Evolutionary conservation across 2,113 vertebrate species (phyloP).

Genomic region (Xiphophorus hellerii): DNA sequence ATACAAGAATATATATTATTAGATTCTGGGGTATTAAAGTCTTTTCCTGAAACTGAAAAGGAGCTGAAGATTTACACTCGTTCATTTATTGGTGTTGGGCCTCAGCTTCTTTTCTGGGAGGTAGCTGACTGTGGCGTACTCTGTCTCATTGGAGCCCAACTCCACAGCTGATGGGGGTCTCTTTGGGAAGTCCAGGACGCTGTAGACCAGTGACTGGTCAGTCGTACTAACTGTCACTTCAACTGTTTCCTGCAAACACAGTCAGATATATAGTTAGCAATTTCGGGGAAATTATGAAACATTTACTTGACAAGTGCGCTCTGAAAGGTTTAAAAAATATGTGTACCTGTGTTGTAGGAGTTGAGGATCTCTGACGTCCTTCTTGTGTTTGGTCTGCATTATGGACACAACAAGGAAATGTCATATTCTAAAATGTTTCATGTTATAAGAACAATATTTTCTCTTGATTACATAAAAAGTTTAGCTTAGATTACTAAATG

Average conservation of each 20-base stretch:
- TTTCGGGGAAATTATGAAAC: neutral
- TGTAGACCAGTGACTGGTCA: conserved; percentile 47
- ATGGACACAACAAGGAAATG: conserved; percentile 2
- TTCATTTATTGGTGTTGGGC: neutral
- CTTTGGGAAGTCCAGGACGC: conserved; percentile 67
- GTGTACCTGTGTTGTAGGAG: conserved; percentile 46
- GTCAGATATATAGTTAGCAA: neutral
- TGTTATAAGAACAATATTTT: neutral
- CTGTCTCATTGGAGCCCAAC: conserved; percentile 18
- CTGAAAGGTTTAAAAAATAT: neutral
- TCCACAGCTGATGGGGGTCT: conserved; percentile 22
- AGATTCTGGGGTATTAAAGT: neutral
- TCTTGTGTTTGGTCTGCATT: conserved; percentile 31
- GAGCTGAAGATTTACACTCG: neutral
- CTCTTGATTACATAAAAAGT: neutral
- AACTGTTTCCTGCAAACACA: conserved; percentile 38
- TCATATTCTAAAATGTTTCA: neutral
- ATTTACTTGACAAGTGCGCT: neutral
- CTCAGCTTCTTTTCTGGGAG: conserved; percentile 10
- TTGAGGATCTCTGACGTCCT: conserved; percentile 8
- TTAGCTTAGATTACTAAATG: too few species aligned
- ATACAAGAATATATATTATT: neutral
- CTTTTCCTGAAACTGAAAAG: conserved; percentile 1
- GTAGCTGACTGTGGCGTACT: conserved; percentile 56
- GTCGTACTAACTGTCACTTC: neutral